Evolutionary conservation across 2,113 vertebrate species (phyloP).

Genomic region (Cyprinodon variegatus): DNA sequence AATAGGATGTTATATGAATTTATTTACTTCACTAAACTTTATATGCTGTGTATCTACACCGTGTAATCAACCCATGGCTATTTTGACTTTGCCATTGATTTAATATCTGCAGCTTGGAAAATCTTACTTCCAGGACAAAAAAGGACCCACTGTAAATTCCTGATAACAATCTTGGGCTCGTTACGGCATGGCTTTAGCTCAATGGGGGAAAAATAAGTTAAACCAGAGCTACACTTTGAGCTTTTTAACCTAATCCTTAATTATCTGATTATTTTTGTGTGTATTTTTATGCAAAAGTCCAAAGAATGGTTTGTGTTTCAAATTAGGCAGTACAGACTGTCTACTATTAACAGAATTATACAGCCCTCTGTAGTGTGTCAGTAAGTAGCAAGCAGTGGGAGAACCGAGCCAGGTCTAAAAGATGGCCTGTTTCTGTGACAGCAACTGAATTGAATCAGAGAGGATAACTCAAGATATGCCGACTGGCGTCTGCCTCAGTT

Average conservation of each 20-base stretch:
- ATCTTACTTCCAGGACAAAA: background rate
- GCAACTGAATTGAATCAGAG: slow-evolving; percentile 54
- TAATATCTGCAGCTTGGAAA: background rate
- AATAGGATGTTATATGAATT: too few relatives aligned
- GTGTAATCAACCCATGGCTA: background rate
- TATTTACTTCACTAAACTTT: background rate
- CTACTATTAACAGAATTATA: background rate
- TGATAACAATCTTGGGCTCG: background rate
- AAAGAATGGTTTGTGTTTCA: background rate
- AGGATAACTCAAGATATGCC: slow-evolving; percentile 43
- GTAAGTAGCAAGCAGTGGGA: background rate
- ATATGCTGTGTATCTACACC: background rate
- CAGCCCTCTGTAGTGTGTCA: background rate
- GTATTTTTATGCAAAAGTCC: too few relatives aligned
- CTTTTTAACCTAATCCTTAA: background rate
- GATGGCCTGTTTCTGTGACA: slow-evolving; percentile 36
- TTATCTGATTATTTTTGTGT: background rate
- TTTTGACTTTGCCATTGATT: background rate
- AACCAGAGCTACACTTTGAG: background rate
- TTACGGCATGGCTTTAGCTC: too few relatives aligned
- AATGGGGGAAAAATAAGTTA: too few relatives aligned
- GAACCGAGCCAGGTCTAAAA: background rate
- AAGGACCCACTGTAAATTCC: too few relatives aligned
- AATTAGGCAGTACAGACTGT: too few relatives aligned
- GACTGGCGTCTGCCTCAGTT: slow-evolving; percentile 57